These are phyloP conservation scores for Diplodus sargus DNA, from an alignment of 2,797 vertebrate species.

Conservation along the genomic window DNA sequence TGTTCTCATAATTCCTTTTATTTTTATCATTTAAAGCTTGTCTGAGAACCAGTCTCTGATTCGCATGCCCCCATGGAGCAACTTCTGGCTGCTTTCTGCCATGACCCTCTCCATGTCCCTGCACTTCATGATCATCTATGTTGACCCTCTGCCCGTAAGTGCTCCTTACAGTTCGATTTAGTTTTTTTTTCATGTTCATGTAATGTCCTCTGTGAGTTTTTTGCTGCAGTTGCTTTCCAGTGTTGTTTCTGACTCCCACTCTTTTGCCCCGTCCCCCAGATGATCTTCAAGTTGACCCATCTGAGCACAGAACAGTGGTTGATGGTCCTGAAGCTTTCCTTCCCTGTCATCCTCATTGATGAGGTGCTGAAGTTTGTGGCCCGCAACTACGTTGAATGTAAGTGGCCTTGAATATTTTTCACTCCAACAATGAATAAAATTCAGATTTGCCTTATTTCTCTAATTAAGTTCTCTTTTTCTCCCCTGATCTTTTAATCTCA, in stretches of 20 bases:
- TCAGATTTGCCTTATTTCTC: neutral
- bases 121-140: constrained; percentile 96
- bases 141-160: constrained; percentile 93
- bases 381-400: constrained; percentile 94
- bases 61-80: constrained; percentile 96
- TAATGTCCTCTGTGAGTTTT: neutral
- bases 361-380: constrained; percentile 92
- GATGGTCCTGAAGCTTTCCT: constrained; percentile 92
- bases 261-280: constrained; percentile 74
- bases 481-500: neutral
- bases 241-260: constrained; percentile 13
- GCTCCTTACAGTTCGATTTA: neutral
- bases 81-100: constrained; percentile 91
- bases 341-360: constrained; percentile 92
- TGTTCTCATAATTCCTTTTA: neutral
- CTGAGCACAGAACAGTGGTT: constrained; percentile 86
- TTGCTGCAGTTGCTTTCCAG: constrained; percentile 1
- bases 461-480: neutral
- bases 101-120: constrained; percentile 97
- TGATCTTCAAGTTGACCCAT: constrained; percentile 94
- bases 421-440: constrained; percentile 17
- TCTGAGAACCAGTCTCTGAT: constrained; percentile 96
- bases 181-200: no score
- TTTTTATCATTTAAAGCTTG: constrained; percentile 82
- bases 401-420: constrained; percentile 59